Conservation (phyloP, 2,113 vertebrate species). For the Lampris megalopsis region DNA sequence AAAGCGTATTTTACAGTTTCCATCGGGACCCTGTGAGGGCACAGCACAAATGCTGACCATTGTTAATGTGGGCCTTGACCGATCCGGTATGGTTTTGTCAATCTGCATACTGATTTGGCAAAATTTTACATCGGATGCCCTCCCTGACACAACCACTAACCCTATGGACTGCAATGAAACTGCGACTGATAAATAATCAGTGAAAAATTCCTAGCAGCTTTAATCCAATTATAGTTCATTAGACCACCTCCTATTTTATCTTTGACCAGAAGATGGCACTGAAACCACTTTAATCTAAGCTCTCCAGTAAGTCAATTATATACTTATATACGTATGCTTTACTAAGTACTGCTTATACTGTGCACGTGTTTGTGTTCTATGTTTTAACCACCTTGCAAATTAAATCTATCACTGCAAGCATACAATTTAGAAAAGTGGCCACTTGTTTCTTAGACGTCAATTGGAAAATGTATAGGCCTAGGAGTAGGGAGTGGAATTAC, state of each 20-base stretch:
- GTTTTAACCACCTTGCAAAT: not conserved
- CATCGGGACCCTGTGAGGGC: too few relatives aligned
- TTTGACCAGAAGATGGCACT: slow-evolving; percentile 70
- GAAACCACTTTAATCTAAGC: slow-evolving; percentile 19
- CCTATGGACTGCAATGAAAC: too few relatives aligned
- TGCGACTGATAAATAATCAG: too few relatives aligned
- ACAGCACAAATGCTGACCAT: too few relatives aligned
- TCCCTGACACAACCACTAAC: too few relatives aligned
- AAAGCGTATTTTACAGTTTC: too few relatives aligned
- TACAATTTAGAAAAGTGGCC: not conserved
- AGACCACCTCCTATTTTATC: slow-evolving; percentile 24
- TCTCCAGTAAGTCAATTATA: not conserved
- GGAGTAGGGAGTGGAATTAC: not conserved
- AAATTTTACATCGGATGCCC: too few relatives aligned
- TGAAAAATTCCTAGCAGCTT: too few relatives aligned
- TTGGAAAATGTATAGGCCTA: not conserved
- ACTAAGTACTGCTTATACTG: not conserved
- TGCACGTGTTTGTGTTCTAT: not conserved
- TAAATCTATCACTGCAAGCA: not conserved
- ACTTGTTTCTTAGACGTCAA: too few relatives aligned
- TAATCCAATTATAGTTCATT: not conserved
- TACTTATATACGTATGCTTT: not conserved
- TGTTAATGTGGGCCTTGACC: too few relatives aligned
- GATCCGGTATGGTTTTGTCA: too few relatives aligned
- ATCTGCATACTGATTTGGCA: too few relatives aligned